phyloP scores from a whole-genome alignment of 2,113 vertebrate species.

The Coturnix japonica region DNA sequence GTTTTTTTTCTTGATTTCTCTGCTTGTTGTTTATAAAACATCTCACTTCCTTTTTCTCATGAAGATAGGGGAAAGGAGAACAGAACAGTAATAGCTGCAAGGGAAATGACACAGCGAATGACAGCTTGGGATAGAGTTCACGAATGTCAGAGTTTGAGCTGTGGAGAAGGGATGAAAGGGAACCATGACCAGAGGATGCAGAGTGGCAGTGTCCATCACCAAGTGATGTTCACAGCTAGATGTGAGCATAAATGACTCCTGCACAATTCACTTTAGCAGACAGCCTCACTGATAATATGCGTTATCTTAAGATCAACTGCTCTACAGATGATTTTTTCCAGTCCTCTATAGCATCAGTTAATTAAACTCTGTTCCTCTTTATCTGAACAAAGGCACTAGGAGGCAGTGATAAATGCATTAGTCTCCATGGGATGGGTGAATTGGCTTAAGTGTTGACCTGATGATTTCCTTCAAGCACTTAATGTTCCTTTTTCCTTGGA shows the following conservation, averaged over 20 bases:
- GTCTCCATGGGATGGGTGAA: background rate
- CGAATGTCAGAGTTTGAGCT: background rate
- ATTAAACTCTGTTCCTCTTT: background rate
- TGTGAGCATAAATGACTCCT: background rate
- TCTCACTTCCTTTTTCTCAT: background rate
- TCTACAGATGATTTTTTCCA: background rate
- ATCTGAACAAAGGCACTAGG: background rate
- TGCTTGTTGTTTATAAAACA: background rate
- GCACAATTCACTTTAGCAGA: background rate
- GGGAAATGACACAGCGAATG: too few species aligned
- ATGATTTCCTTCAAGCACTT: background rate
- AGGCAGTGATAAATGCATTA: background rate
- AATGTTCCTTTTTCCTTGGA: background rate
- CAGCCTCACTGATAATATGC: background rate
- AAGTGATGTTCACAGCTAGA: background rate
- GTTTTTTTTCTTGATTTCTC: background rate
- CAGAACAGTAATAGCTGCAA: rapidly evolving
- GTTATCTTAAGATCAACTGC: background rate
- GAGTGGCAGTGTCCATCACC: background rate
- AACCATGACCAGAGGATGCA: too few species aligned
- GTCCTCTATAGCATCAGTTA: background rate
- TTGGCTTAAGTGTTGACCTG: background rate
- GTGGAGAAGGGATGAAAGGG: background rate
- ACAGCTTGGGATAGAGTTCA: background rate
- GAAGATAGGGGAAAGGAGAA: background rate